A percentile compares a stretch with the other conserved stretches of the same genome.
Evolutionary conservation across 2,888 invertebrate genomes (phyloP).

Genomic region (Rhingia rostrata): DNA sequence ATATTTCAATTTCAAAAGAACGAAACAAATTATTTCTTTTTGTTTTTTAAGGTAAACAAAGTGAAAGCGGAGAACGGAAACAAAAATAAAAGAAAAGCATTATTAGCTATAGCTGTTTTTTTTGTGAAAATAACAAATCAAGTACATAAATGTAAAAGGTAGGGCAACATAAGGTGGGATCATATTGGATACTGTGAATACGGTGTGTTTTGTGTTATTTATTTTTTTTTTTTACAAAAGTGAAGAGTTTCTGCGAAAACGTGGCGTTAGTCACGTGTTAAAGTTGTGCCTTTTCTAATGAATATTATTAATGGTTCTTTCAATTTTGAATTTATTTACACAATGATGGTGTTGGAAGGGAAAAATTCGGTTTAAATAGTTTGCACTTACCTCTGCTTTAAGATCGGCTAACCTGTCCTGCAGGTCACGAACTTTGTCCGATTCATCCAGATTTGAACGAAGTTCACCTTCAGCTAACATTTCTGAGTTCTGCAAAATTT

Average conservation of each 20-base stretch:
- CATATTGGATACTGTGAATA: constrained; percentile 36
- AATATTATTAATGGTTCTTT: constrained; percentile 60
- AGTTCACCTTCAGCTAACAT: constrained; percentile 96
- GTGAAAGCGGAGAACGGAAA: constrained; percentile 59
- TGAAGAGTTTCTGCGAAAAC: constrained; percentile 47
- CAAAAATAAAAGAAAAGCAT: constrained; percentile 57
- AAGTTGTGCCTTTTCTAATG: constrained; percentile 65
- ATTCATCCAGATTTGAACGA: constrained; percentile 92
- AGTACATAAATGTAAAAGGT: constrained; percentile 25
- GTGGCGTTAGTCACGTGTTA: constrained; percentile 55
- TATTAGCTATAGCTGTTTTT: constrained; percentile 64
- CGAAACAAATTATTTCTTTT: constrained; percentile 67
- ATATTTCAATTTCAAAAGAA: constrained; percentile 76
- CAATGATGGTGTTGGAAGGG: constrained; percentile 50
- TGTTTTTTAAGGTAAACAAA: constrained; percentile 51
- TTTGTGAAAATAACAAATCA: constrained; percentile 29
- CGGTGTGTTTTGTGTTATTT: background rate
- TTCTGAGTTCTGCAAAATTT: constrained; percentile 91
- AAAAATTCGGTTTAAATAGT: constrained; percentile 16
- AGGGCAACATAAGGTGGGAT: constrained; percentile 28
- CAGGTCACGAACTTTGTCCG: constrained; percentile 93
- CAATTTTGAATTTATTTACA: constrained; percentile 64
- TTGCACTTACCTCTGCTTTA: constrained; percentile 92
- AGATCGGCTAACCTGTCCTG: constrained; percentile 96
- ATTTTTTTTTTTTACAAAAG: constrained; percentile 33